Base-by-base conservation (phyloP, 2,113 vertebrate genomes). In the Epinephelus moara region DNA sequence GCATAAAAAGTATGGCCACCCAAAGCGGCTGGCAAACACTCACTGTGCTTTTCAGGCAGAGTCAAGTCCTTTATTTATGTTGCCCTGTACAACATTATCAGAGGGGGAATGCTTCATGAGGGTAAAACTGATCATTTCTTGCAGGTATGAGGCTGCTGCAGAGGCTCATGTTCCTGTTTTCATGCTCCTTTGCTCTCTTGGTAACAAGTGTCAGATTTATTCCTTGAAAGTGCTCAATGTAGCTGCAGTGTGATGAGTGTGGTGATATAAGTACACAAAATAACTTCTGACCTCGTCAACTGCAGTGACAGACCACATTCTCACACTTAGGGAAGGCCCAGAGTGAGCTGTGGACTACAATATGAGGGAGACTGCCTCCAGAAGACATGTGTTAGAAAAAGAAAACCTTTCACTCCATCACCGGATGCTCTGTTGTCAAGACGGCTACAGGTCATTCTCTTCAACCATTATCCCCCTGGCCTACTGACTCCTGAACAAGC, bases 1-100 rank as follows among this genome's bases (percentile, higher is more conserved):
- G 89, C 93, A 91, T 88, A 82, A 92, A 93, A 93, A 91, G 75
- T 92, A 80, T 86, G 97, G 91, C 96, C 97, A 97, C 96, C 97
- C 92, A 94, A 96, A 95, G 95, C 53, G 72, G 92, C 86, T 95
- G 94, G 93, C 92, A 92, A 89, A 80, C 73, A 70, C 77, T 93
- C 79, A 60, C 71, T 80, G 82, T 77, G 88, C 85, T 82, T 92
- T 91, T 92, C 82, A 92, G 68, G 17, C 84, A 81, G 82, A 93
- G 90, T 93, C 90, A 93, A 91, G 82, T 91, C 79, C 73, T 91
- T 90, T 91, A 78, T 92, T 91, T 88, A 85, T 81, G 79, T 89
- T 64, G 45, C 73, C 56, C 85, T 82, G 75, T 85, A 88, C 74
- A 85, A 82, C 87, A 84, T 83, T 68, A 88, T 91, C 73, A 81